These are phyloP conservation scores for Valencia hispanica DNA, from an alignment of 2,797 vertebrate species.

Conservation along the genomic window DNA sequence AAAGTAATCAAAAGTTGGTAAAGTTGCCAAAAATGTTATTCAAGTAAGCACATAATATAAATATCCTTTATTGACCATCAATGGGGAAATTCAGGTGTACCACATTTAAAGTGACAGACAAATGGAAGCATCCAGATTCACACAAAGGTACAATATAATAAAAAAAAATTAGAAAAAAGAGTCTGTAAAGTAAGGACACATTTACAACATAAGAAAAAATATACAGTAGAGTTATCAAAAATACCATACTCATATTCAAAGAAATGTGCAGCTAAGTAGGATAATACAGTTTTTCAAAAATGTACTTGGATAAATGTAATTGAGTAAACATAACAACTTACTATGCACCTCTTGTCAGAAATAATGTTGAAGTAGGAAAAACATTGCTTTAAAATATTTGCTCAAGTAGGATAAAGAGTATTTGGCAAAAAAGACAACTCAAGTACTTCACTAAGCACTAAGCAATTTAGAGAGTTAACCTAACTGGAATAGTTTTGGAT, in stretches of 20 bases:
- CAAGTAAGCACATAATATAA: too few relatives aligned
- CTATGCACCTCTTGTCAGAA: background rate
- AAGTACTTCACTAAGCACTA: background rate
- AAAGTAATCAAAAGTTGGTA: too few relatives aligned
- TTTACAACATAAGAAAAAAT: background rate
- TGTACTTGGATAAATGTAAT: background rate
- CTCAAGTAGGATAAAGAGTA: background rate
- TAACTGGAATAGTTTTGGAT: background rate
- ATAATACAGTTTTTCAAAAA: background rate
- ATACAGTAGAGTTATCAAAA: background rate
- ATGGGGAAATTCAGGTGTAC: too few relatives aligned
- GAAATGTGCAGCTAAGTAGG: background rate
- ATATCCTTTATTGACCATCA: too few relatives aligned
- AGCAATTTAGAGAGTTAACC: background rate
- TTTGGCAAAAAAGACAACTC: background rate
- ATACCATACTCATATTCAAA: background rate
- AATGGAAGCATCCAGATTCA: background rate
- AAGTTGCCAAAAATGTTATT: too few relatives aligned
- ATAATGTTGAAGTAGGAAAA: background rate
- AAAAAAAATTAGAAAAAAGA: background rate
- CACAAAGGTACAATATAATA: background rate
- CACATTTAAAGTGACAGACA: too few relatives aligned
- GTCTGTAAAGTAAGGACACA: background rate
- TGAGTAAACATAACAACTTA: background rate
- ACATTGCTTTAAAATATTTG: background rate